Evolutionary conservation across 2,888 invertebrate genomes (phyloP).

Genomic region (Zygaena filipendulae): DNA sequence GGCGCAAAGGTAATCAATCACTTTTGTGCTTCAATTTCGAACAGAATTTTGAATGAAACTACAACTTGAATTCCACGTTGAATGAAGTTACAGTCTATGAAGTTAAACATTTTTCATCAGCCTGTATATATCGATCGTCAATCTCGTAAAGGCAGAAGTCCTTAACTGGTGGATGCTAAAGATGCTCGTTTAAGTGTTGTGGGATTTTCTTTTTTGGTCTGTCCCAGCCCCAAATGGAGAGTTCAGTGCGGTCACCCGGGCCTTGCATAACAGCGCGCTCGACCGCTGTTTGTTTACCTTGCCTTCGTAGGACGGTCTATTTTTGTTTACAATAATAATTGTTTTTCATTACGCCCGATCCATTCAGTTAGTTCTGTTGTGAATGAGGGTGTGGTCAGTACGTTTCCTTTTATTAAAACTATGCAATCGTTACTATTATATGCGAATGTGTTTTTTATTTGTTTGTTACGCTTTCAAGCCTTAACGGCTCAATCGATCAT

Average conservation of each 20-base stretch:
- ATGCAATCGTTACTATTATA: constrained; percentile 14
- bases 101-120: background rate
- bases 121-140: no score
- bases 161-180: constrained; percentile 40
- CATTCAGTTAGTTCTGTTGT: background rate
- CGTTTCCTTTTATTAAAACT: no score
- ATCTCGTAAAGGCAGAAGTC: constrained; percentile 36
- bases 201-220: constrained; percentile 44
- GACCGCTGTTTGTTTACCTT: constrained; percentile 28
- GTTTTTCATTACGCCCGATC: constrained; percentile 16
- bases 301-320: constrained; percentile 23
- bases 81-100: background rate
- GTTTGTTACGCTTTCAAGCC: no score
- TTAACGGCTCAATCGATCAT: no score
- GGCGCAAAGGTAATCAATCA: no score
- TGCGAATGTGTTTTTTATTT: no score
- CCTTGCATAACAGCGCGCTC: constrained; percentile 30
- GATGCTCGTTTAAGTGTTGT: constrained; percentile 39
- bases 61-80: background rate
- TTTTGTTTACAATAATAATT: constrained; percentile 21
- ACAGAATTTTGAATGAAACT: no score
- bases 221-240: constrained; percentile 28
- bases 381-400: no score
- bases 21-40: no score
- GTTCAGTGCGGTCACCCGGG: constrained; percentile 20